Conservation (phyloP, 2,888 invertebrate species). For the Dioctria linearis region DNA sequence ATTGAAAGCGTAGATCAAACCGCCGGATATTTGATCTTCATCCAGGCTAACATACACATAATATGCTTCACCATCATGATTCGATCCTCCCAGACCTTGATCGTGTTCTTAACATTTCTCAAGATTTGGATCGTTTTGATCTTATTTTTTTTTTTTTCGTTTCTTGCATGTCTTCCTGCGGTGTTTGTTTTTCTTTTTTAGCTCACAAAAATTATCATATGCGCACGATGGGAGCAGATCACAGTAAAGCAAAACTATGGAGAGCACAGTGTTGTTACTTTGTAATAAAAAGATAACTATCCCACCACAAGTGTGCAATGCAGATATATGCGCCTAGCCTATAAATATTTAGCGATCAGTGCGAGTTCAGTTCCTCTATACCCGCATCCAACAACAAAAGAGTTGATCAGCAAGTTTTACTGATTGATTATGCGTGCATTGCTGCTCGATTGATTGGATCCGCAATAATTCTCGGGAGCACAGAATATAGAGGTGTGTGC, state of each 20-base stretch:
- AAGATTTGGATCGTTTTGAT: background rate
- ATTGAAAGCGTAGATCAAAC: conserved; percentile 9
- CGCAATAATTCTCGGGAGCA: conserved; percentile 41
- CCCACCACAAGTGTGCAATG: conserved; percentile 22
- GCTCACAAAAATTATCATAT: conserved; percentile 15
- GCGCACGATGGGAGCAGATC: background rate
- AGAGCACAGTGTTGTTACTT: background rate
- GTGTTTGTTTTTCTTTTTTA: conserved; percentile 35
- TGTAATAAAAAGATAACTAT: conserved; percentile 10
- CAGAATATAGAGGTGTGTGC: background rate
- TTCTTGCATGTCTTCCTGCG: conserved; percentile 14
- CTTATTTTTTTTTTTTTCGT: conserved; percentile 34
- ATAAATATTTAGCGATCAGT: conserved; percentile 24
- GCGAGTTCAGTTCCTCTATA: background rate
- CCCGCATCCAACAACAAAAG: conserved; percentile 23
- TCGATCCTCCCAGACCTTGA: conserved; percentile 45
- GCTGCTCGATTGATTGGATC: conserved; percentile 41
- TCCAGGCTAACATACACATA: background rate
- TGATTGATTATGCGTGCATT: conserved; percentile 51
- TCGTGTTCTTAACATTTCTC: conserved; percentile 46
- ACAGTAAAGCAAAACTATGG: background rate
- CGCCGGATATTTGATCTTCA: conserved; percentile 45
- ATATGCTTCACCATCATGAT: conserved; percentile 7
- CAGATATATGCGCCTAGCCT: conserved; percentile 6
- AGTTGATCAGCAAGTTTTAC: conserved; percentile 50